Percentiles rank a stretch among this genome's conserved stretches.
phyloP scores from a whole-genome alignment of 1,140 invertebrate species.

The Palaemon carinicauda region DNA sequence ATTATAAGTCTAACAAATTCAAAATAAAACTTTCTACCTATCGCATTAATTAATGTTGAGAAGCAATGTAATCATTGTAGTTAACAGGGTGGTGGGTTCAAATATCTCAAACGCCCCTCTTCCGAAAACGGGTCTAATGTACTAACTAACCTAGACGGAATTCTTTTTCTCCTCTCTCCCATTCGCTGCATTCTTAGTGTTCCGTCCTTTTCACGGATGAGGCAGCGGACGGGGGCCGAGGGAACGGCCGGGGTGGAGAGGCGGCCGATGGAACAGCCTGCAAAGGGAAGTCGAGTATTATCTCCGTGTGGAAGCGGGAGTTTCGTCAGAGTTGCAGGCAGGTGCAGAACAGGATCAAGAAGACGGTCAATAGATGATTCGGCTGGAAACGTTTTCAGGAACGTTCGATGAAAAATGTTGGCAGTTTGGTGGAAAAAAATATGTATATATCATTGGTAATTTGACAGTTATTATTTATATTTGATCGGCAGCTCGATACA shows the following conservation, averaged over 20 bases:
- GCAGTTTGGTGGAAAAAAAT: background rate
- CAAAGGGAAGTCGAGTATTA: slow-evolving; percentile 22
- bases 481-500: no score
- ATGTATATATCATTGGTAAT: no score
- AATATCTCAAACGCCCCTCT: background rate
- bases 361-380: slow-evolving; percentile 38
- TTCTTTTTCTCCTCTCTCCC: slow-evolving; percentile 1
- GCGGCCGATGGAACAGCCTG: background rate
- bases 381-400: background rate
- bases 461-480: no score
- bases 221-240: slow-evolving; percentile 25
- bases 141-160: background rate
- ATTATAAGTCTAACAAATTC: no score
- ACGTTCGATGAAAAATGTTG: background rate
- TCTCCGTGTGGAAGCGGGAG: slow-evolving; percentile 44
- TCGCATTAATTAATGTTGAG: no score
- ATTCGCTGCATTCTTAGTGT: slow-evolving; percentile 23
- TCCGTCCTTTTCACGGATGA: slow-evolving; percentile 48
- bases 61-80: no score
- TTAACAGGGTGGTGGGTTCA: no score
- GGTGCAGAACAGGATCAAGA: slow-evolving; percentile 45
- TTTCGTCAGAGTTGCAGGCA: slow-evolving; percentile 44
- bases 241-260: background rate
- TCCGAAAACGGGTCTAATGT: background rate
- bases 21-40: no score